phyloP scores from a whole-genome alignment of 2,113 vertebrate species.

The Notothenia rossii region DNA sequence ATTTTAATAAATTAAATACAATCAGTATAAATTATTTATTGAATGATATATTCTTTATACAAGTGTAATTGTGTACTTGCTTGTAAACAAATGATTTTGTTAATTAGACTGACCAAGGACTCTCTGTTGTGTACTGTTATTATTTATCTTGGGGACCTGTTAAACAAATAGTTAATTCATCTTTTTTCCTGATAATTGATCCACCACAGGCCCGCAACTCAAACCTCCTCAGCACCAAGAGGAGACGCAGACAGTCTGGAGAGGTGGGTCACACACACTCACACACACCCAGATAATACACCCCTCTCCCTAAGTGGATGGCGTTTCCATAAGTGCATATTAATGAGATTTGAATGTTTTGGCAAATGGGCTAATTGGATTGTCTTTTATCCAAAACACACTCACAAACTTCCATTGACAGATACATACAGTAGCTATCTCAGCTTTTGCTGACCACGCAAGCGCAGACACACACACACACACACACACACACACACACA shows the following conservation, averaged over 20 bases:
- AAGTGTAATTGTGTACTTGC: not conserved
- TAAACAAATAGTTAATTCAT: not conserved
- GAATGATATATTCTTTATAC: not conserved
- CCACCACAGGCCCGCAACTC: conserved; percentile 40
- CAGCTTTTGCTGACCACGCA: conserved; percentile 55
- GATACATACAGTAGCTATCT: not conserved
- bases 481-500: not conserved
- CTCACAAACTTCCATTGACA: conserved; percentile 22
- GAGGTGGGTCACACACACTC: conserved; percentile 80
- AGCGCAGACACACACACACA: not conserved
- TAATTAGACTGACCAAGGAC: not conserved
- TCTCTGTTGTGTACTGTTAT: too few species aligned
- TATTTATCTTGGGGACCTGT: not conserved
- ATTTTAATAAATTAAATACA: not conserved
- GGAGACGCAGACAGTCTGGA: conserved; percentile 90
- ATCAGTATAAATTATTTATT: not conserved
- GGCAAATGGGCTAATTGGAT: conserved; percentile 66
- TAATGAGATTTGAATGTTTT: conserved; percentile 74
- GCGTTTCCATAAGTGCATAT: conserved; percentile 65
- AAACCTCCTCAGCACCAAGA: conserved; percentile 76
- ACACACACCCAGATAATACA: conserved; percentile 21
- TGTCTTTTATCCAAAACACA: conserved; percentile 49
- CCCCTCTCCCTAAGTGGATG: conserved; percentile 28
- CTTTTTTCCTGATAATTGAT: not conserved
- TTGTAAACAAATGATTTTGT: not conserved